These are phyloP conservation scores for Popillia japonica DNA, from an alignment of 1,140 invertebrate genomes.

Conservation along the genomic window DNA sequence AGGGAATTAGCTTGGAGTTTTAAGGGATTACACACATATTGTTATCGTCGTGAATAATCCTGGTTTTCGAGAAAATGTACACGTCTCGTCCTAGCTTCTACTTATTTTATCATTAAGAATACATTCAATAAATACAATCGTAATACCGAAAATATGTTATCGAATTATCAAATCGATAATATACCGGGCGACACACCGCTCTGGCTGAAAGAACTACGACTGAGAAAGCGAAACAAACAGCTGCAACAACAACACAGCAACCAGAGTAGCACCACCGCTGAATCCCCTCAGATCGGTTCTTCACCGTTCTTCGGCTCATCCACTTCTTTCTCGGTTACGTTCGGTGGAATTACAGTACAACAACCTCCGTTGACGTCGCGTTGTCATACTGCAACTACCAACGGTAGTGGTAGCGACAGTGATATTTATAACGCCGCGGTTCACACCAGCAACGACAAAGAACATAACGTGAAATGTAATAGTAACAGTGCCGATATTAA, in stretches of 20 bases:
- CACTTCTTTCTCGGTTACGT: slow-evolving; percentile 34
- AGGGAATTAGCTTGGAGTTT: not conserved
- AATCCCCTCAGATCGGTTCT: not conserved
- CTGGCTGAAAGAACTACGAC: slow-evolving; percentile 56
- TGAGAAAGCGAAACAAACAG: slow-evolving; percentile 52
- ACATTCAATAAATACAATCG: no score
- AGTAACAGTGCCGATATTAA: slow-evolving; percentile 32
- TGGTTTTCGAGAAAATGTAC: not conserved
- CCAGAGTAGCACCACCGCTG: not conserved
- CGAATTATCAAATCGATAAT: not conserved
- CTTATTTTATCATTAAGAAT: no score
- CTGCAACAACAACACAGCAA: slow-evolving; percentile 39
- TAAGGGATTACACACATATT: not conserved
- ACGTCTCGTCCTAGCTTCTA: not conserved
- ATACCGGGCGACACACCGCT: slow-evolving; percentile 48
- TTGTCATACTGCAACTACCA: slow-evolving; percentile 38
- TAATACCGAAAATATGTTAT: slow-evolving; percentile 12
- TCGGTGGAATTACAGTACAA: slow-evolving; percentile 45
- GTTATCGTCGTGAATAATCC: not conserved
- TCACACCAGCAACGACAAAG: not conserved
- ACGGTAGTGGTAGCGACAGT: not conserved
- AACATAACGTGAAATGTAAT: slow-evolving; percentile 38
- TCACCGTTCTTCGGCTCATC: slow-evolving; percentile 1
- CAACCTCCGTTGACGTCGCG: slow-evolving; percentile 45
- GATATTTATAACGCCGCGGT: not conserved